Evolutionary conservation across 1,140 invertebrate genomes (phyloP), one percentile per base, ranked within the genome.

Genomic region (Samia ricini): DNA sequence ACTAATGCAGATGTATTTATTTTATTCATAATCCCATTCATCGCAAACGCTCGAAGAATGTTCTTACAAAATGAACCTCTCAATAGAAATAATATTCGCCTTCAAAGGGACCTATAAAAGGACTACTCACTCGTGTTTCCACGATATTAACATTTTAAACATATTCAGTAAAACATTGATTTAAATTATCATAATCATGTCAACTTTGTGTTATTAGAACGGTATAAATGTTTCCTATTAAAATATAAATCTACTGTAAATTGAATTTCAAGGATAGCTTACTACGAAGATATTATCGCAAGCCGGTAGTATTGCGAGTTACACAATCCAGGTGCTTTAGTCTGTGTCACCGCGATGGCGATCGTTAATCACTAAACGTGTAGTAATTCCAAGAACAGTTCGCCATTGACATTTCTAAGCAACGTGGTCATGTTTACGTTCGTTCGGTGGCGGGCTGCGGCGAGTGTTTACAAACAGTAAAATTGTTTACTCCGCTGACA

Each of bases 401-500:
- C 66, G 71, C 72, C 75, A 79, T 79, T 78, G 77, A 80, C 72
- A 80, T 79, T 69, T 68, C 78, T 77, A 77, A 78, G 76, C 77
- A 79, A 67, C 75, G 69, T 81, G 76, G 69, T 59, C 29, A 61
- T 88, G 77, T 88, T 88, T 88, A 85, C 81, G 76, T 80, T 69
- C 63, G 54, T 42, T n/a, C 48, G 60, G 69, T 64, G 75, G 51
- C 51, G 51, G 51, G 51, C n/a, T 23, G 63, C 63, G 71, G 72
- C 60, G 52, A 49, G 56, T 87, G 85, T 88, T 88, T 86, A 85
- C 82, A 84, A 88, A 88, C 83, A 88, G 65, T 72, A 79, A 42
- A 78, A 80, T 77, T 86, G 81, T 85, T 85, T 81, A 82, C 79
- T 72, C 72, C 56, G 51, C 64, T 74, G 76, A 72, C 75, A 78